Evolutionary conservation across 1,140 invertebrate genomes (phyloP), one percentile per base, ranked within the genome.

Genomic region (Medauroidea extradentata): DNA sequence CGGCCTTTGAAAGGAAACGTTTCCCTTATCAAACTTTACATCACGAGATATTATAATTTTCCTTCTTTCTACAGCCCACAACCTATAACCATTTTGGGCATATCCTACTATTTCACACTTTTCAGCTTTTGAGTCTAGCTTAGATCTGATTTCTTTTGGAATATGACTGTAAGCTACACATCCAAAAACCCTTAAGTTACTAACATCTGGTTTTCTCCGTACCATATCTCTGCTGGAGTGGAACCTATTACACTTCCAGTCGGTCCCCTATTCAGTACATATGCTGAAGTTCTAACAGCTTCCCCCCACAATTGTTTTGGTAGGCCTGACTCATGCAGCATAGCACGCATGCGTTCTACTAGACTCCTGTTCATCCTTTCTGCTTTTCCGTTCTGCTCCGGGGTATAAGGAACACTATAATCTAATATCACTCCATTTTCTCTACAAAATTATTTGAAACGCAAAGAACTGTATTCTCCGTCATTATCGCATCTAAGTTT

Each of bases 401-500:
- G 43, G 16, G 43, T 46, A 46, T 46, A 46, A 8, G 43, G 43
- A 18, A 46, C 23, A 19, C 16, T 46, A 50, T 64, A 13, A 54
- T 59, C 14, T 53, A 50, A 21, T 13, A 46, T 14, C 64, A 63
- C 21, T 59, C 62, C 55, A 16, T 61, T 43, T n/a, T 21, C 52
- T 46, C 29, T 29, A 61, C 58, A 44, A 13, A 18, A 9, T 54
- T 52, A 29, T 24, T 34, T 4, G 5, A 46, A 53, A 2, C 42
- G 29, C 27, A 46, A 42, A 23, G 63, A 59, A 9, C 34, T 53
- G 39, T 60, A 67, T 25, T 67, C 64, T 1, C 52, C 52, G 2
- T 65, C 63, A 19, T 65, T 67, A 34, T 69, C 64, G 39, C 57
- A 63, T 16, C 57, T 8, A 11, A 63, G 27, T 16, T 42, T 50